A percentile compares a stretch with the other conserved stretches of the same genome.
These are phyloP conservation scores for Eledona agricola DNA, from an alignment of 2,888 invertebrate genomes.

Conservation along the genomic window DNA sequence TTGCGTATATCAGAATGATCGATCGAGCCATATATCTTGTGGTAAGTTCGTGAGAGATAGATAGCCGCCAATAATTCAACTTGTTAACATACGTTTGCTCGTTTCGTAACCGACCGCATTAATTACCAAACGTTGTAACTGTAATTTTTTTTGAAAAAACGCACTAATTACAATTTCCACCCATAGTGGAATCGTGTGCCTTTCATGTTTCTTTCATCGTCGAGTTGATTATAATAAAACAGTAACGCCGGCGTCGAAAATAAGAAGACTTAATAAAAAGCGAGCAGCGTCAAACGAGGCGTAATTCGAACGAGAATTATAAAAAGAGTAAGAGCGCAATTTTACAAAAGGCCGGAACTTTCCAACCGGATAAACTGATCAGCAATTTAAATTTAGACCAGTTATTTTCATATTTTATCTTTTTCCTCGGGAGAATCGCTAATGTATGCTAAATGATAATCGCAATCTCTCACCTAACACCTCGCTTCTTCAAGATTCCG, in stretches of 20 bases:
- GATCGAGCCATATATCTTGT: slow-evolving; percentile 24
- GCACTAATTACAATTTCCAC: too few relatives aligned
- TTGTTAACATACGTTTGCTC: slow-evolving; percentile 4
- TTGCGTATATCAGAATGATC: slow-evolving; percentile 25
- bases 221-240: slow-evolving; percentile 29
- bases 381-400: slow-evolving; percentile 62
- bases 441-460: slow-evolving; percentile 28
- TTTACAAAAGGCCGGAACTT: slow-evolving; percentile 58
- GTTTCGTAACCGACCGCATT: slow-evolving; percentile 2
- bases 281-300: slow-evolving; percentile 50
- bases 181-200: too few relatives aligned
- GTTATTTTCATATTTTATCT: slow-evolving; percentile 53
- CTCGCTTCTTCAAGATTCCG: neutral
- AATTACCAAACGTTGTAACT: too few relatives aligned
- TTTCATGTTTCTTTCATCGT: slow-evolving; percentile 19
- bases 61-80: slow-evolving; percentile 11
- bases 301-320: slow-evolving; percentile 53
- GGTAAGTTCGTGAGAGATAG: slow-evolving; percentile 17
- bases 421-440: slow-evolving; percentile 22
- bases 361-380: slow-evolving; percentile 62
- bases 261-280: slow-evolving; percentile 40
- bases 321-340: slow-evolving; percentile 52
- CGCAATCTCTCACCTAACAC: slow-evolving; percentile 1
- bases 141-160: too few relatives aligned
- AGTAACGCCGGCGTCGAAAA: slow-evolving; percentile 29